A percentile compares a stretch with the other conserved stretches of the same genome.
Conservation (phyloP, 2,888 invertebrate species). For the Drosophila neutralis region DNA sequence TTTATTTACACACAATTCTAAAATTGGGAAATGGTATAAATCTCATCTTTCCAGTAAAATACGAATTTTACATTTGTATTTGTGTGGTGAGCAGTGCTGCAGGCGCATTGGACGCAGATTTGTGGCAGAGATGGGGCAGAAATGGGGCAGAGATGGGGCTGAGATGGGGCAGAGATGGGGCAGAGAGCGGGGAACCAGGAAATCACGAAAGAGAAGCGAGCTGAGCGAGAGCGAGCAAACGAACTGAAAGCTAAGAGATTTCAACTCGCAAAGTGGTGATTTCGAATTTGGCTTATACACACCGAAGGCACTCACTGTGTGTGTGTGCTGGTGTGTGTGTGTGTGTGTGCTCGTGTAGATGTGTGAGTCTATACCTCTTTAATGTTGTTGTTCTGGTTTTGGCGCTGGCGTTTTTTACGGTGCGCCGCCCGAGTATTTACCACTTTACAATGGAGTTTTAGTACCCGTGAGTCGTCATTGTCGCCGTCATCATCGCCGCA, state of each 20-base stretch:
- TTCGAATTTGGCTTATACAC: slow-evolving; percentile 66
- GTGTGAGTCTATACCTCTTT: slow-evolving; percentile 61
- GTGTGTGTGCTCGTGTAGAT: slow-evolving; percentile 24
- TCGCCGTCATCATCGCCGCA: slow-evolving; percentile 83
- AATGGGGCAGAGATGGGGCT: fast-evolving
- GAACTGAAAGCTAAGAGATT: slow-evolving; percentile 70
- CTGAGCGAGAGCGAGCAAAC: slow-evolving; percentile 56
- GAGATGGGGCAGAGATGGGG: neutral
- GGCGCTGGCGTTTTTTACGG: slow-evolving; percentile 80
- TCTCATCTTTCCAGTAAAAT: neutral
- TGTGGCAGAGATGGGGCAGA: neutral
- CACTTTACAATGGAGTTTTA: slow-evolving; percentile 83
- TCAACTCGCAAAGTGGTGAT: slow-evolving; percentile 77
- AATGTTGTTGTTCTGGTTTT: slow-evolving; percentile 78
- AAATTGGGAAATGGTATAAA: neutral
- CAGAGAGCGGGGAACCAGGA: slow-evolving; percentile 13
- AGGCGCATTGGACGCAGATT: neutral
- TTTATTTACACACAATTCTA: neutral
- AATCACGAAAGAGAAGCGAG: slow-evolving; percentile 62
- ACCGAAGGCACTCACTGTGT: slow-evolving; percentile 15
- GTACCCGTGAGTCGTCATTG: slow-evolving; percentile 82
- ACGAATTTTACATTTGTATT: slow-evolving; percentile 39
- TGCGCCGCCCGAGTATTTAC: slow-evolving; percentile 80
- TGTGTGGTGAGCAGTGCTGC: slow-evolving; percentile 11
- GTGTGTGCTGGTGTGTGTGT: slow-evolving; percentile 29